Evolutionary conservation across 2,797 vertebrate species (phyloP), one percentile per base, ranked within the genome.

Genomic region (Sebastiscus albofasciatus): DNA sequence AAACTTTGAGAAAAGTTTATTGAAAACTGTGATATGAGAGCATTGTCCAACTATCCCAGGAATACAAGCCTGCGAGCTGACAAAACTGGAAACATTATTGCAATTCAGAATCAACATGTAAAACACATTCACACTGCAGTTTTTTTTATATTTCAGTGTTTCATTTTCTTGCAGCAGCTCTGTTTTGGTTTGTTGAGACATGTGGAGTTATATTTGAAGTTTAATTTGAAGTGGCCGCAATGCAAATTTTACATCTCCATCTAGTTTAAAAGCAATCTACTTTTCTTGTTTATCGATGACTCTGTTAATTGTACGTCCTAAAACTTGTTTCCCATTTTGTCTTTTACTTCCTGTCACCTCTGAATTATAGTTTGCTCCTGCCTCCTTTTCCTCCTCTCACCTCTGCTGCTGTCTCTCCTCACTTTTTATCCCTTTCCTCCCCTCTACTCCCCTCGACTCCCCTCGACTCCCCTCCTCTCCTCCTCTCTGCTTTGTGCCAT

Each of bases 401-500:
- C 76, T 81, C 18, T 49, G 18, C 46, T 27, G 13, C 33, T 8
- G 11, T 70, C 54, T 75, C 55, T 67, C 6, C 49, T 14, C 58
- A 5, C 27, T 27, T 65, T 60, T 65, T 13, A 34, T 67, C 29
- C n/a, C n/a, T 75, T 70, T 56, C 74, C 36, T 46, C 22, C 12
- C 58, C 33, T 33, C 4, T 1, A 2, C 13, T 58, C 67, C 27
- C 58, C 33, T 33, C 4, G 1, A 2, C 13, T 58, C 67, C 27
- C 36, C 33, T 56, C n/a, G 36, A 68, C 22, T 56, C 46, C 73
- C 54, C 11, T 46, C 2, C 52, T 76, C 71, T 75, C 72, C 77
- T 82, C 80, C 79, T 76, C 74, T 52, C 64, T 27, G 67, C 80
- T 82, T 80, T 81, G 80, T 84, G 84, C 84, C 81, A 27, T 87